Evolutionary conservation across 2,797 vertebrate genomes (phyloP).

Genomic region (Choloepus didactylus): DNA sequence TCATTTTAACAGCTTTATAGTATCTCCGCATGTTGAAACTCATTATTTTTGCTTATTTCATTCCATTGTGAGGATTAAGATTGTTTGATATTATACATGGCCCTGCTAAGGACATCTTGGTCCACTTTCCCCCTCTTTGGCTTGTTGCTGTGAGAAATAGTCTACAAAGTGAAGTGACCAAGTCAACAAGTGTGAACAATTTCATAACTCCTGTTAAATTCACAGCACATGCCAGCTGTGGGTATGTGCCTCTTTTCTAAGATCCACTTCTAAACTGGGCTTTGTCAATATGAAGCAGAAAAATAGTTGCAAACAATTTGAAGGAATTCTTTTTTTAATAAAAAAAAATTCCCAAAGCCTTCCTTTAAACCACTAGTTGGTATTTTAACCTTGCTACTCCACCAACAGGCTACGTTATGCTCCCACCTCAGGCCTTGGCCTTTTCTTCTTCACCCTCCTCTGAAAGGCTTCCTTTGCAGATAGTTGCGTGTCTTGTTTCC

Average conservation of each 20-base stretch:
- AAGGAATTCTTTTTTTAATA: neutral
- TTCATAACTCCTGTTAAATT: constrained; percentile 14
- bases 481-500: neutral
- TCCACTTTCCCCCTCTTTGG: neutral
- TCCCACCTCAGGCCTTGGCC: neutral
- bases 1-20: neutral
- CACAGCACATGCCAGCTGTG: neutral
- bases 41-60: neutral
- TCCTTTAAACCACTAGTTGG: neutral
- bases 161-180: neutral
- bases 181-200: neutral
- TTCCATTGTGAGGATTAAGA: neutral
- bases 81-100: neutral
- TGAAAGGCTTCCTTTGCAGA: neutral
- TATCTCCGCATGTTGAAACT: neutral
- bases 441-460: neutral
- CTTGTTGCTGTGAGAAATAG: neutral
- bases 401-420: neutral
- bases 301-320: neutral
- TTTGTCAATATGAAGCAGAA: constrained; percentile 2
- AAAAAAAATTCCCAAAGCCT: neutral
- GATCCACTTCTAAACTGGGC: constrained; percentile 29
- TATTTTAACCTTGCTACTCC: neutral
- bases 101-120: neutral
- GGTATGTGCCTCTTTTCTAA: neutral